These are phyloP conservation scores for Parnassius orleans DNA, from an alignment of 2,888 invertebrate species.

Conservation along the genomic window DNA sequence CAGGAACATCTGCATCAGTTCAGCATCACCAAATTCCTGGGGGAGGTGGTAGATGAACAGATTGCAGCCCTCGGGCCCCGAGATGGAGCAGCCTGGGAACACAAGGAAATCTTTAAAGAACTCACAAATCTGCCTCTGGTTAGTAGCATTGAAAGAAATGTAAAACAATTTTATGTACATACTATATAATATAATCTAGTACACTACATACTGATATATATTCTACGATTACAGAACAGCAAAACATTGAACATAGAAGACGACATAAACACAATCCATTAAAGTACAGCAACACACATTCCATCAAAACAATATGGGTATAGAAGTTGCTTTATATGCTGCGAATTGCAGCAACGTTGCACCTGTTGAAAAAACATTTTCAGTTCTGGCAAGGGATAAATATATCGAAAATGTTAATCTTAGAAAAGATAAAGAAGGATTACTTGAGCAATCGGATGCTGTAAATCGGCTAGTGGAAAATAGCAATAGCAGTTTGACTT, in stretches of 20 bases:
- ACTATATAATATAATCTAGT: too few relatives aligned
- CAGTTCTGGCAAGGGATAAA: too few relatives aligned
- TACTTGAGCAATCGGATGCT: neutral
- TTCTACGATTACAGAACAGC: constrained; percentile 30
- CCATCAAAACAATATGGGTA: constrained; percentile 7
- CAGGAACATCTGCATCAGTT: constrained; percentile 99
- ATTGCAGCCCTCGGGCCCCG: constrained; percentile 99
- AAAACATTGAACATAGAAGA: constrained; percentile 35
- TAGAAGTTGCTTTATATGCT: constrained; percentile 7
- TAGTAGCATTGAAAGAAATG: constrained; percentile 41
- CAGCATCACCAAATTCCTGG: constrained; percentile 99
- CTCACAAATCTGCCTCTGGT: constrained; percentile 77
- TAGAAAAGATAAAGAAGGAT: too few relatives aligned
- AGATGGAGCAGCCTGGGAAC: constrained; percentile 95
- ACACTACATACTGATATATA: constrained; percentile 4
- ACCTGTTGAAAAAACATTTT: neutral
- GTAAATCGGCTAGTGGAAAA: neutral
- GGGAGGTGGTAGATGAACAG: constrained; percentile 99
- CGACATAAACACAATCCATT: constrained; percentile 35
- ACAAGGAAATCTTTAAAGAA: constrained; percentile 86
- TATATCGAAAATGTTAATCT: too few relatives aligned
- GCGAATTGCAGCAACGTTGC: constrained; percentile 10
- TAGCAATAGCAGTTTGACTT: neutral
- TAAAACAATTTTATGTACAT: constrained; percentile 18
- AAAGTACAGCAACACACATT: constrained; percentile 36